A percentile compares a stretch with the other conserved stretches of the same genome.
phyloP scores from a whole-genome alignment of 2,113 vertebrate genomes.

The Sapajus apella region DNA sequence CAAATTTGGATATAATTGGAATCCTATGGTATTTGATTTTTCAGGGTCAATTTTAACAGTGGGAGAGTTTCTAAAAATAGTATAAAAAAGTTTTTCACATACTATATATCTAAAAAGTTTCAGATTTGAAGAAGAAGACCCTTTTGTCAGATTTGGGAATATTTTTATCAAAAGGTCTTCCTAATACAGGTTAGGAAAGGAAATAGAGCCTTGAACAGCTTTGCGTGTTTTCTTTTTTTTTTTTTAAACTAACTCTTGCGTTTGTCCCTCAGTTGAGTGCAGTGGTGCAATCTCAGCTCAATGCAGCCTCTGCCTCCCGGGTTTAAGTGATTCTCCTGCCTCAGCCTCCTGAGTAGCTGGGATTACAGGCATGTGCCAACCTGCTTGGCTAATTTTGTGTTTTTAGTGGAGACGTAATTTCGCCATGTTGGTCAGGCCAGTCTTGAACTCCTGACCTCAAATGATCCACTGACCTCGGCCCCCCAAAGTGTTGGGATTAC shows the following conservation, averaged over 20 bases:
- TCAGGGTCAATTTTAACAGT: neutral
- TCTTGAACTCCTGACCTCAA: too few species aligned
- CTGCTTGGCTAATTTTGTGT: too few species aligned
- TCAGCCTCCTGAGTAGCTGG: too few species aligned
- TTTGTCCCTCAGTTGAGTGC: neutral
- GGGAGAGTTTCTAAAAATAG: neutral
- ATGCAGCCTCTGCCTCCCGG: fast-evolving
- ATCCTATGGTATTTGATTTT: neutral
- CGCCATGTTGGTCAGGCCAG: too few species aligned
- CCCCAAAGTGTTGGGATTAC: too few species aligned
- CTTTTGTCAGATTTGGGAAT: neutral
- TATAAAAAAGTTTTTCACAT: neutral
- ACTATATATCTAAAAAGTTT: neutral
- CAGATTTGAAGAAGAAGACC: neutral
- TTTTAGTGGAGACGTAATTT: too few species aligned
- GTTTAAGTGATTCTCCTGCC: too few species aligned
- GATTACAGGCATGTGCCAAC: too few species aligned
- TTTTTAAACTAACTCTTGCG: neutral
- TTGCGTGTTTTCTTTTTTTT: neutral
- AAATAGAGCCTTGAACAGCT: slow-evolving; percentile 4
- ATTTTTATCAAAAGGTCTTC: neutral
- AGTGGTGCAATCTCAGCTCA: too few species aligned
- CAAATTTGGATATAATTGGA: neutral
- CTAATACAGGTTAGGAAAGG: neutral
- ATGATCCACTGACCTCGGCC: too few species aligned